Evolutionary conservation across 2,113 vertebrate genomes (phyloP).

Genomic region (Melierax canorus): DNA sequence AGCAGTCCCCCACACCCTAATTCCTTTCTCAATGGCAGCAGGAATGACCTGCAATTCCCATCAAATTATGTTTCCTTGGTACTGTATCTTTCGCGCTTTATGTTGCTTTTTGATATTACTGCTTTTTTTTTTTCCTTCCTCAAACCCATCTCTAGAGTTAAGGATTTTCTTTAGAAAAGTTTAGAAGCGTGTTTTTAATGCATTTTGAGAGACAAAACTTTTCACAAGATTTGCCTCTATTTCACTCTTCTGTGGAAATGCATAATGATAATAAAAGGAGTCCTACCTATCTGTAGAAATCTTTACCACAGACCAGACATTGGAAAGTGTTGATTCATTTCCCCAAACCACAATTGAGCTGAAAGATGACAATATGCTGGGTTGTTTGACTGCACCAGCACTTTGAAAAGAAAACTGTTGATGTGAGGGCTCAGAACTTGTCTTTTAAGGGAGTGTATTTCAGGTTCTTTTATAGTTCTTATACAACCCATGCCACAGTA

Average conservation of each 20-base stretch:
- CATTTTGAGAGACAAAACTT: background rate
- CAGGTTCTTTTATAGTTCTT: background rate
- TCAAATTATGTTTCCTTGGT: constrained; percentile 6
- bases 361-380: background rate
- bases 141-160: background rate
- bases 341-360: background rate
- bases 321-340: background rate
- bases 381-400: background rate
- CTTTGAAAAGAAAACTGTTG: background rate
- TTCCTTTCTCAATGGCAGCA: background rate
- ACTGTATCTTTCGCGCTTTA: background rate
- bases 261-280: background rate
- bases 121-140: background rate
- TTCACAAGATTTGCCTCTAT: background rate
- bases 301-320: background rate
- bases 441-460: background rate
- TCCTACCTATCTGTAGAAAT: background rate
- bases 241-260: background rate
- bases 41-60: constrained; percentile 34
- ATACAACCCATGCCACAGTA: background rate
- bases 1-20: constrained; percentile 6
- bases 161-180: background rate
- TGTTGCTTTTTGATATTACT: background rate
- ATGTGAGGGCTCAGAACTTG: background rate
- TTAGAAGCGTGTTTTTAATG: background rate